phyloP scores from a whole-genome alignment of 2,888 invertebrate species.

The Phortica magna region DNA sequence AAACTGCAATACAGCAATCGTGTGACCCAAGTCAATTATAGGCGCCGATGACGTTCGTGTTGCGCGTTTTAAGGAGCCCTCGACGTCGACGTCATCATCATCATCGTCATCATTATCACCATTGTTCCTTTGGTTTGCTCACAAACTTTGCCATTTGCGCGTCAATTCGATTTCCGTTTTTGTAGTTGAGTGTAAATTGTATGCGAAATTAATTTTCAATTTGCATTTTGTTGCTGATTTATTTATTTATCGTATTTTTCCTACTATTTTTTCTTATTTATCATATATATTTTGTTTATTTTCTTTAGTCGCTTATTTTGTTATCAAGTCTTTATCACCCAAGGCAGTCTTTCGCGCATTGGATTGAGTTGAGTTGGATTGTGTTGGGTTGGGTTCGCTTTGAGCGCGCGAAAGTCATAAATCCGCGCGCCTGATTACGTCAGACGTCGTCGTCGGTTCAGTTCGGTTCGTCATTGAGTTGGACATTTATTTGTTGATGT shows the following conservation, averaged over 20 bases:
- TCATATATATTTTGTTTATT: conserved; percentile 35
- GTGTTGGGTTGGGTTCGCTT: conserved; percentile 41
- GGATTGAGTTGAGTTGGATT: conserved; percentile 1
- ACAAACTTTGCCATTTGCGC: conserved; percentile 41
- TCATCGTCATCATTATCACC: conserved; percentile 30
- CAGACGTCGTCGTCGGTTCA: too few relatives aligned
- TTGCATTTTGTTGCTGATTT: conserved; percentile 29
- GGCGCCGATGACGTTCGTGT: conserved; percentile 45
- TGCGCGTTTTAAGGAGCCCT: not conserved
- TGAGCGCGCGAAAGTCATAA: conserved; percentile 42
- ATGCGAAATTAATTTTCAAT: conserved; percentile 59
- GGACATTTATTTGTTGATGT: conserved; percentile 33
- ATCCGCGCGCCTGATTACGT: conserved; percentile 59
- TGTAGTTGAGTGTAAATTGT: conserved; percentile 39
- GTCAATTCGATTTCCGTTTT: conserved; percentile 32
- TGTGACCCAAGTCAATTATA: conserved; percentile 35
- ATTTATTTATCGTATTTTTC: conserved; percentile 34
- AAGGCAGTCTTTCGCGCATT: not conserved
- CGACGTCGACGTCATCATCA: conserved; percentile 24
- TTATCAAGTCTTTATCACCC: conserved; percentile 48
- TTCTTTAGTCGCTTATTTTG: conserved; percentile 35
- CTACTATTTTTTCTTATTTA: conserved; percentile 37
- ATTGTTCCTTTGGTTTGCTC: conserved; percentile 37
- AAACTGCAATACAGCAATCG: conserved; percentile 25
- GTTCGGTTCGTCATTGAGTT: conserved; percentile 31